Conservation (phyloP, 1,140 invertebrate genomes). For the Drosophila tsacasi region DNA sequence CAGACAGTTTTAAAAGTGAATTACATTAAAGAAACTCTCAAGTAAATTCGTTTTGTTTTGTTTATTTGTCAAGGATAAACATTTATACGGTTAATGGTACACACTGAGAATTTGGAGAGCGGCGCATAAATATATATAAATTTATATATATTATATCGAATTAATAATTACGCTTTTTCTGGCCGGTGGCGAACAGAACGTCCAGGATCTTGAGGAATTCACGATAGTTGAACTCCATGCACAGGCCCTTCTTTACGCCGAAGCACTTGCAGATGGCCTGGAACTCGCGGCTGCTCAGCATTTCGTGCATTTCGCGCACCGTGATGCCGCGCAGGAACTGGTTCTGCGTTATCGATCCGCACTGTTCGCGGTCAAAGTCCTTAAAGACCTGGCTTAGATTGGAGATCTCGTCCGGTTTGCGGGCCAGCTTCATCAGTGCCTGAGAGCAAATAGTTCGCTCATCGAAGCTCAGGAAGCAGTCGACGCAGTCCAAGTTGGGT, state of each 20-base stretch:
- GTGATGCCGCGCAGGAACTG: constrained; percentile 88
- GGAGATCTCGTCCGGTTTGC: constrained; percentile 88
- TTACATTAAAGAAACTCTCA: constrained; percentile 52
- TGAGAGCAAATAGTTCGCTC: constrained; percentile 87
- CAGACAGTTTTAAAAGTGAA: constrained; percentile 46
- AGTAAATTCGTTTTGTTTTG: constrained; percentile 29
- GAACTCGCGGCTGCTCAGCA: constrained; percentile 87
- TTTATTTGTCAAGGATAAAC: constrained; percentile 24
- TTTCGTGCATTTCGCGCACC: constrained; percentile 87
- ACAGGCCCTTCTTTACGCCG: constrained; percentile 86
- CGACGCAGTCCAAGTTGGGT: constrained; percentile 87
- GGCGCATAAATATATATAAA: no score
- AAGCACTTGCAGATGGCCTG: constrained; percentile 89
- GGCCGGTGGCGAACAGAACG: constrained; percentile 69
- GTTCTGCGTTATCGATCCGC: constrained; percentile 87
- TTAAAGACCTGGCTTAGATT: constrained; percentile 86
- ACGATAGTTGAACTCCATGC: constrained; percentile 80
- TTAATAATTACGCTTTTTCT: constrained; percentile 80
- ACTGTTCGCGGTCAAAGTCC: constrained; percentile 88
- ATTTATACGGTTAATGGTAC: not conserved
- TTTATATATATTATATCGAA: not conserved
- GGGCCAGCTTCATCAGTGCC: constrained; percentile 88
- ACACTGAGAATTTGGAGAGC: constrained; percentile 38
- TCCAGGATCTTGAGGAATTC: constrained; percentile 79
- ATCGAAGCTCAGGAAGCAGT: constrained; percentile 90